Conservation (phyloP, 2,797 vertebrate genomes). For the Cheirogaleus major region DNA sequence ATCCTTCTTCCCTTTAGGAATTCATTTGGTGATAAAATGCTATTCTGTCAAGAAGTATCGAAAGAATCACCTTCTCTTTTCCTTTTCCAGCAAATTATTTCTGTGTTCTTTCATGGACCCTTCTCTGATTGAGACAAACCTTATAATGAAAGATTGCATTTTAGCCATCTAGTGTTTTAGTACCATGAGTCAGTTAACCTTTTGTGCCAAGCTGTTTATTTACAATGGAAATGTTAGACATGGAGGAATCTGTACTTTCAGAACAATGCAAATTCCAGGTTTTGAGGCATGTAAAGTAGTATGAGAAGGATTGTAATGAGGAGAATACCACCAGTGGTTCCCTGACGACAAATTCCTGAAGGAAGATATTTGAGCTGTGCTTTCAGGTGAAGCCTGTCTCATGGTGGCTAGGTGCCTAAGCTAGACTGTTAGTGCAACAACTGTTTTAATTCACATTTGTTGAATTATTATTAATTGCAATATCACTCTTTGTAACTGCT, state of each 20-base stretch:
- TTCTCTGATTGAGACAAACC: conserved; percentile 56
- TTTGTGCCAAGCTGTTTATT: background rate
- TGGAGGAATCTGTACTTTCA: background rate
- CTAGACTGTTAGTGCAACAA: background rate
- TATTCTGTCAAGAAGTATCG: conserved; percentile 67
- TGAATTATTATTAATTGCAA: background rate
- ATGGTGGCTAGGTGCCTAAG: rapidly evolving
- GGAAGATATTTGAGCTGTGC: background rate
- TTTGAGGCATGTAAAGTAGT: background rate
- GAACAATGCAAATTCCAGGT: background rate
- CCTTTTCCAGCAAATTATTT: conserved; percentile 61
- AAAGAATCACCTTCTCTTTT: conserved; percentile 61
- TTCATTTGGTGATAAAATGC: conserved; percentile 71
- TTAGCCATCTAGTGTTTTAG: conserved; percentile 29
- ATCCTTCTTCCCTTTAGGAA: conserved; percentile 50
- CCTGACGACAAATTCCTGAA: background rate
- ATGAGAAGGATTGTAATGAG: background rate
- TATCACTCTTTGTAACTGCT: background rate
- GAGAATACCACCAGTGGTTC: rapidly evolving
- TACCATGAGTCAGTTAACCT: background rate
- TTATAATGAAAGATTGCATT: conserved; percentile 25
- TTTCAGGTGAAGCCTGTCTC: background rate
- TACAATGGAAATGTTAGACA: background rate
- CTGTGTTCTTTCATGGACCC: conserved; percentile 34
- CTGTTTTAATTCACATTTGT: background rate